These are phyloP conservation scores for Isaurus tuberculatus DNA, from an alignment of 92 coral and sea anemone genomes.

Conservation along the genomic window DNA sequence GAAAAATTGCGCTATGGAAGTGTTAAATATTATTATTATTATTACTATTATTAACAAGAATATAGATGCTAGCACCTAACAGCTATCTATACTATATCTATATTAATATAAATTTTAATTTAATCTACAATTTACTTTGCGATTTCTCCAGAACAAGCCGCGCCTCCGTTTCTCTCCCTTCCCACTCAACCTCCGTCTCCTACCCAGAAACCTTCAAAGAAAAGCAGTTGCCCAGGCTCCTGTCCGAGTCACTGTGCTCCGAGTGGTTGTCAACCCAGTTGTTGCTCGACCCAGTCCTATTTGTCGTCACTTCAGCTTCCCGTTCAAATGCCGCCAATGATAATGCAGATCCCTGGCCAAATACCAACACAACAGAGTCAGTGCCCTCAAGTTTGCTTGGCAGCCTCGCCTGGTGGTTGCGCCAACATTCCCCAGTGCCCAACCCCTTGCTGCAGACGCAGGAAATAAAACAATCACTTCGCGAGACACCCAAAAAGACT, in stretches of 20 bases:
- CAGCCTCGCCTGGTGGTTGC: slow-evolving; percentile 29
- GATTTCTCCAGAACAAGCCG: not conserved
- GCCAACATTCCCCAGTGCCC: slow-evolving; percentile 40
- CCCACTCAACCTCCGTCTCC: not conserved
- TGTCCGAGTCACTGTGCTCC: slow-evolving; percentile 37
- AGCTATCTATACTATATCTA: not conserved
- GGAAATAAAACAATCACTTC: not conserved
- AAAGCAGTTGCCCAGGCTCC: slow-evolving; percentile 42
- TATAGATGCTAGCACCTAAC: not conserved
- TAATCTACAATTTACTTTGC: not conserved
- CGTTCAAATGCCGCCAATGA: slow-evolving; percentile 27
- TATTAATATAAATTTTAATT: not conserved
- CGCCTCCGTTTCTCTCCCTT: slow-evolving; percentile 27
- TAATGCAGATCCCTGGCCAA: slow-evolving; percentile 29
- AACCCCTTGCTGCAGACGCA: slow-evolving; percentile 30
- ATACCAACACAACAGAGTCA: not conserved
- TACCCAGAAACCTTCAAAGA: not conserved
- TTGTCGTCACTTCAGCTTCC: slow-evolving; percentile 3
- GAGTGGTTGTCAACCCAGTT: slow-evolving; percentile 47
- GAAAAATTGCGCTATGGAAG: too few relatives aligned
- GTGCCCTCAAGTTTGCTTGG: slow-evolving; percentile 33
- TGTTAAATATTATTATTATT: too few relatives aligned
- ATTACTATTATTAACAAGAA: too few relatives aligned
- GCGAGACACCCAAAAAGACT: too few relatives aligned
- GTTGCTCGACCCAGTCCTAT: slow-evolving; percentile 40